Evolutionary conservation across 2,888 invertebrate species (phyloP).

Genomic region (Exocentrus adspersus): DNA sequence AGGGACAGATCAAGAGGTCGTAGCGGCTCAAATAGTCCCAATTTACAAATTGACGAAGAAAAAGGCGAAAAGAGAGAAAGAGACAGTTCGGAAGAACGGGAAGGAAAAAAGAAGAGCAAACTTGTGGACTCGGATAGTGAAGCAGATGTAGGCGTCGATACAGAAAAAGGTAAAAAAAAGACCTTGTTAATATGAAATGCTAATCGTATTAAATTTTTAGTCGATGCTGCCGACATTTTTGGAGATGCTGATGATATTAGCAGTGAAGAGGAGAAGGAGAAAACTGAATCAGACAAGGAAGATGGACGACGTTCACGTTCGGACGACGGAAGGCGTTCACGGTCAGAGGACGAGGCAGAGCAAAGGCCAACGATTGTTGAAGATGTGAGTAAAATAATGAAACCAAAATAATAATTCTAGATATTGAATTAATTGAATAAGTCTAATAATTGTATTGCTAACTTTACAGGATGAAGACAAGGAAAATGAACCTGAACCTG

Average conservation of each 20-base stretch:
- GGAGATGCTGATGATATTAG: slow-evolving; percentile 95
- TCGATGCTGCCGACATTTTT: slow-evolving; percentile 86
- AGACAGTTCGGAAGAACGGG: slow-evolving; percentile 51
- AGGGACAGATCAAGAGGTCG: slow-evolving; percentile 37
- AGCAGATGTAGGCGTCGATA: slow-evolving; percentile 61
- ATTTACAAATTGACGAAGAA: slow-evolving; percentile 65
- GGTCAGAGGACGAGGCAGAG: slow-evolving; percentile 48
- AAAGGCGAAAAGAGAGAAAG: slow-evolving; percentile 60
- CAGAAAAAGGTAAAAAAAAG: slow-evolving; percentile 42
- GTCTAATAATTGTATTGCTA: too few species aligned
- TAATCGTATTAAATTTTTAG: slow-evolving; percentile 61
- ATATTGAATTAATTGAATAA: too few species aligned
- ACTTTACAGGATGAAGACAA: slow-evolving; percentile 71
- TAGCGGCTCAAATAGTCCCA: slow-evolving; percentile 62
- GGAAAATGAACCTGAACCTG: slow-evolving; percentile 80
- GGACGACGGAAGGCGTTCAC: slow-evolving; percentile 49
- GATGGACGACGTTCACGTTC: slow-evolving; percentile 52
- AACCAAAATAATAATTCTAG: background rate
- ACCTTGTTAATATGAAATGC: background rate
- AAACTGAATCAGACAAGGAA: slow-evolving; percentile 56
- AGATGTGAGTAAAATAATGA: slow-evolving; percentile 43
- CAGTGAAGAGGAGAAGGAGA: slow-evolving; percentile 79
- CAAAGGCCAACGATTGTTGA: slow-evolving; percentile 43
- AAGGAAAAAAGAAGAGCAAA: slow-evolving; percentile 62
- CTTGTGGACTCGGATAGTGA: slow-evolving; percentile 78